phyloP scores from a whole-genome alignment of 1,140 invertebrate species.

The Bombus superbus region DNA sequence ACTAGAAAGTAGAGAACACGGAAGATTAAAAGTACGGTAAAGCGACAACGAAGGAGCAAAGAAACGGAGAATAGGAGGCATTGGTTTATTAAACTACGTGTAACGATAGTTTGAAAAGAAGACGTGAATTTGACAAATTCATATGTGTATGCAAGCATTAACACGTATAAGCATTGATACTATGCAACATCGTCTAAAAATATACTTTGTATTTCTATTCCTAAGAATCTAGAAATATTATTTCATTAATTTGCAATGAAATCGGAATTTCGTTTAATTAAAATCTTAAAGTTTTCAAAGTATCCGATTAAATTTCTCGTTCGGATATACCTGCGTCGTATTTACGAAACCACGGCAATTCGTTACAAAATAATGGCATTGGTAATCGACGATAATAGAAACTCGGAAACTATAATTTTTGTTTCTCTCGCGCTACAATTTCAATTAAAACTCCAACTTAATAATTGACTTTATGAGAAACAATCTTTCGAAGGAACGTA shows the following conservation, averaged over 20 bases:
- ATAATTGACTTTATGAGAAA: too few species aligned
- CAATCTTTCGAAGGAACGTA: too few species aligned
- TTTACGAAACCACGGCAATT: background rate
- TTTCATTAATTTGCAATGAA: background rate
- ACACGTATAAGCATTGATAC: background rate
- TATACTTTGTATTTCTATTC: background rate
- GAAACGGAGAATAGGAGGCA: background rate
- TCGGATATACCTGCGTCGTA: background rate
- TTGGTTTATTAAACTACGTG: background rate
- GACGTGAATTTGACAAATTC: conserved; percentile 36
- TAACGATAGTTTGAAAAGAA: too few species aligned
- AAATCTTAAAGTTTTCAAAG: background rate
- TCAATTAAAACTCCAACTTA: background rate
- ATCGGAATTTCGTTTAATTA: background rate
- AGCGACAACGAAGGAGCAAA: background rate
- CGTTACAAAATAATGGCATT: background rate
- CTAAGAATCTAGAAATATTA: background rate
- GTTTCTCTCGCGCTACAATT: background rate
- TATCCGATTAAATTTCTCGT: background rate
- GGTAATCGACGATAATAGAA: background rate
- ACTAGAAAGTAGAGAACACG: background rate
- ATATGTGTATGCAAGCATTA: background rate
- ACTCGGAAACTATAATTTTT: background rate
- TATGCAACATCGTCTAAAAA: background rate
- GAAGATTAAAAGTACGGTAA: background rate